Percentiles rank a stretch among this genome's conserved stretches.
These are phyloP conservation scores for Sturnira hondurensis DNA, from an alignment of 2,113 vertebrate genomes.

Conservation along the genomic window DNA sequence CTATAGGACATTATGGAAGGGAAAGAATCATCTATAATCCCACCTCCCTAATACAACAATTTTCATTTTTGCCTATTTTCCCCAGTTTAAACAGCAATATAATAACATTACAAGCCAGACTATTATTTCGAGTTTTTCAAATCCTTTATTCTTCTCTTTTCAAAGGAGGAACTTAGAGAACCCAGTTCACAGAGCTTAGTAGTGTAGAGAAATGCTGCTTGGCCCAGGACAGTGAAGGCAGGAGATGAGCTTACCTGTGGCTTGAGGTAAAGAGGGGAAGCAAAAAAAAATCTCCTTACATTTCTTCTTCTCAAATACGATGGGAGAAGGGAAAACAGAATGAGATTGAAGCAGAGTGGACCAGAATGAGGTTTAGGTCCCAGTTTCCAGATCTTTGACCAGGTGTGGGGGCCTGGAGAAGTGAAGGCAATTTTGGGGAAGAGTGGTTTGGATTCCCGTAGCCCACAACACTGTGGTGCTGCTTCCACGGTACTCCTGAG, in stretches of 20 bases:
- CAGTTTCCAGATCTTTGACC: neutral
- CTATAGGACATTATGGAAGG: neutral
- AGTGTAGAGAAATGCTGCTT: neutral
- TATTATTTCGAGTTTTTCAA: neutral
- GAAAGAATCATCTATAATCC: neutral
- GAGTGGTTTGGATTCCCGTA: neutral
- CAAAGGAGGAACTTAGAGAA: neutral
- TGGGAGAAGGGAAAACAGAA: neutral
- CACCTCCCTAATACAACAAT: neutral
- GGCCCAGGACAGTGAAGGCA: neutral
- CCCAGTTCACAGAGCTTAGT: neutral
- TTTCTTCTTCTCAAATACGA: neutral
- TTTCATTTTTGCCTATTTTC: neutral
- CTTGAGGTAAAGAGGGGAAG: neutral
- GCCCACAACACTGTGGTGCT: neutral
- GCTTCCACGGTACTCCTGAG: neutral
- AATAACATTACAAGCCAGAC: neutral
- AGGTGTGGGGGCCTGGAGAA: neutral
- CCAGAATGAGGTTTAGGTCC: neutral
- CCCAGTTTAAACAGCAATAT: neutral
- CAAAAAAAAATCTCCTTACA: neutral
- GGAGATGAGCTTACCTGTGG: neutral
- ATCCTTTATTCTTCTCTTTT: neutral
- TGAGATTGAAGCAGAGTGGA: neutral
- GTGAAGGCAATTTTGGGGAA: neutral